Conservation (phyloP, 2,113 vertebrate genomes). For the Odocoileus virginianus region DNA sequence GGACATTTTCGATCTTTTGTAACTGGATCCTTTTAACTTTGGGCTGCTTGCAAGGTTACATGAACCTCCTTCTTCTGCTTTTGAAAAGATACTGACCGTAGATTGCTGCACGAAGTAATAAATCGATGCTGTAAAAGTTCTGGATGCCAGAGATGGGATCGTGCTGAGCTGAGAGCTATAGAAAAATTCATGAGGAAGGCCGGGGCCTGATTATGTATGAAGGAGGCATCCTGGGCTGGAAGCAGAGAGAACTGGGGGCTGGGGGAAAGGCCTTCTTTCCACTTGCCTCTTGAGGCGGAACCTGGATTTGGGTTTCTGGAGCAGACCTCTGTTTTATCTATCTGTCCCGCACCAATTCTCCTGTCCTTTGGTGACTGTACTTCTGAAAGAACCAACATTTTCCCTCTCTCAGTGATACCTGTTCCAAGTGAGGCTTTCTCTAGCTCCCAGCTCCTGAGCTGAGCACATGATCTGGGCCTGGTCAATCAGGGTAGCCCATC, state of each 20-base stretch:
- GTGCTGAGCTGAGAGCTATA: background rate
- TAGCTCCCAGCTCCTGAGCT: background rate
- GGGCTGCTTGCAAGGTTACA: conserved; percentile 52
- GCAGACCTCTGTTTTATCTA: background rate
- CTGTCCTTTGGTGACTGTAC: background rate
- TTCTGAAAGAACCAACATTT: background rate
- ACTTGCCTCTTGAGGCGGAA: no score
- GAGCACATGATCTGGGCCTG: background rate
- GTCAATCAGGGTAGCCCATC: background rate
- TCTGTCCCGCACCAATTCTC: background rate
- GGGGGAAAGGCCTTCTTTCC: background rate
- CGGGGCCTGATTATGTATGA: background rate
- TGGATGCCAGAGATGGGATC: conserved; percentile 20
- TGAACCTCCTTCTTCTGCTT: conserved; percentile 39
- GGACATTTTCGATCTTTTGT: background rate
- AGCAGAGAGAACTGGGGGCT: background rate
- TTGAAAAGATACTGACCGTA: conserved; percentile 40
- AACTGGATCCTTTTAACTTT: conserved; percentile 41
- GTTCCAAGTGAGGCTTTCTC: background rate
- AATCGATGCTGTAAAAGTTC: conserved; percentile 51
- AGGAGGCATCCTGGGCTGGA: background rate
- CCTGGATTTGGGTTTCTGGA: background rate
- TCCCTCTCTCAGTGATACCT: background rate
- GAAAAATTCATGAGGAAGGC: background rate
- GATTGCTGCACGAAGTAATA: conserved; percentile 45